phyloP scores from a whole-genome alignment of 2,797 vertebrate genomes.

The Neostethus bicornis region DNA sequence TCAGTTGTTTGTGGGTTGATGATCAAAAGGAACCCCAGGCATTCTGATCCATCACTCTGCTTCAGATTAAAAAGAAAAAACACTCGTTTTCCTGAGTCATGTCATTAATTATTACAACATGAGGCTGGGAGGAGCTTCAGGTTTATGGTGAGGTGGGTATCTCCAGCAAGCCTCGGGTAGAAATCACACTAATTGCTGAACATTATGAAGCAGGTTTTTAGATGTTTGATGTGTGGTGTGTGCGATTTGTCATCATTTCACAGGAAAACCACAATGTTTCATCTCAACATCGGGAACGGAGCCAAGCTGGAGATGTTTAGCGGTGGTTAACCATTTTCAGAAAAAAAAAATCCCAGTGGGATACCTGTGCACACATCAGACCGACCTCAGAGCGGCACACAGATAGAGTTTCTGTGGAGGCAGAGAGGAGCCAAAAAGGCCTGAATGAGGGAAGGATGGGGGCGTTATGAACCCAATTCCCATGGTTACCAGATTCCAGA shows the following conservation, averaged over 20 bases:
- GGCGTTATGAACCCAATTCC: no score
- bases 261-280: conserved; percentile 75
- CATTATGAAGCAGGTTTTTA: conserved; percentile 58
- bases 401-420: no score
- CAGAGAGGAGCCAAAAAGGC: no score
- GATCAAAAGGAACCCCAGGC: neutral
- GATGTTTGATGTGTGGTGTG: conserved; percentile 50
- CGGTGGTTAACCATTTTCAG: conserved; percentile 62
- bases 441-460: no score
- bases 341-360: conserved; percentile 58
- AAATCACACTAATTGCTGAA: conserved; percentile 75
- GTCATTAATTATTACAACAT: conserved; percentile 11
- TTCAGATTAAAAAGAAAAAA: conserved; percentile 1
- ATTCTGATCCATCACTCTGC: conserved; percentile 7
- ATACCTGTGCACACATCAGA: conserved; percentile 42
- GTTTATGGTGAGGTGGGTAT: conserved; percentile 62
- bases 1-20: conserved; percentile 31
- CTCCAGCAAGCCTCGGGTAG: conserved; percentile 45
- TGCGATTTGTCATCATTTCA: conserved; percentile 49
- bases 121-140: conserved; percentile 2
- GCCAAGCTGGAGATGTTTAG: conserved; percentile 50
- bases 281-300: conserved; percentile 59
- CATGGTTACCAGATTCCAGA: no score
- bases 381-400: conserved; percentile 3
- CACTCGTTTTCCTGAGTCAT: neutral